Base-by-base conservation (phyloP, 2,797 vertebrate species). In the Botia kubotai region DNA sequence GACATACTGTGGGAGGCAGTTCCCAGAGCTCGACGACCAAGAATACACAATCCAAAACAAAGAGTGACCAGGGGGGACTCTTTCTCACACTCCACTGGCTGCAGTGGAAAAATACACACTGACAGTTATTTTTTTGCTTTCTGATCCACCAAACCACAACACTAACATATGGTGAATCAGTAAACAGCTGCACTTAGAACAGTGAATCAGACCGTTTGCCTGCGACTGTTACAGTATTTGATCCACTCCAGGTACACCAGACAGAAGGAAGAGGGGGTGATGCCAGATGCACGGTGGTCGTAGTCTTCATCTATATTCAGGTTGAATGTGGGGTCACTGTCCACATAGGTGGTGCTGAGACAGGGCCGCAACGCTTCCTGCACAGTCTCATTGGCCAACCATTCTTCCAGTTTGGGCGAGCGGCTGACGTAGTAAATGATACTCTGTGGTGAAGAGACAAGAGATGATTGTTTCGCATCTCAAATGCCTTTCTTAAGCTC, bases 271-370 rank as follows among this genome's bases (percentile, higher is more conserved):
- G 98, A 96, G 83, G 96, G 95, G 52, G 98, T 99, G 90, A 99
- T 95, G 82, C 98, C 98, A 19, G 98, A 97, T 11, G 98, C 93
- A 3, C 97, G 94, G 48, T 99, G 97, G 91, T 99, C 98, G 53
- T 99, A 99, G 91, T 99, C 98, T 89, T 99, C 98, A 77, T 99
- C 98, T 36, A 99, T 98, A 91, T 99, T 99, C 80, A 98, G 97
- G 86, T 99, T 99, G 88, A 99, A 99, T 0, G 98, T 99, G 16
- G 98, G 97, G 87, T 99, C 98, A 80, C 98, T 95, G 86, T 99
- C 98, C 4, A 99, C 97, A 0, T 99, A 99, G 87, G 97, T 96
- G 80, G 95, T 94, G 89, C 97, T 97, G 0, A 94, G 90, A 83
- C 97, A 99, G 0, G 93, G 91, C 66, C 94, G 92, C 46, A 99